A percentile compares a stretch with the other conserved stretches of the same genome.
Evolutionary conservation across 2,888 invertebrate species (phyloP).

Genomic region (Drosophila hamatofila): DNA sequence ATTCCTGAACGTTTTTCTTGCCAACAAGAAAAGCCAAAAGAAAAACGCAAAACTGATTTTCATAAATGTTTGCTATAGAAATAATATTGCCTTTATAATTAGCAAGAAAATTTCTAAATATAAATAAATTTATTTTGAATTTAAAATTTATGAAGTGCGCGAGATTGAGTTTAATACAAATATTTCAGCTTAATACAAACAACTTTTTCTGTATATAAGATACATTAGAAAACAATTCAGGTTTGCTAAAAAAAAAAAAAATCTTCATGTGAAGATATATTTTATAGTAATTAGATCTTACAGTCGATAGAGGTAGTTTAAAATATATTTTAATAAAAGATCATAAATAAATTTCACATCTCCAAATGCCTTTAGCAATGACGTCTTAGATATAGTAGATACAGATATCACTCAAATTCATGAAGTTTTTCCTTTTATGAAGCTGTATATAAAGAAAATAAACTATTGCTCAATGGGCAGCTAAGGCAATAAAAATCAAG

Average conservation of each 20-base stretch:
- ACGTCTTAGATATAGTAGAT: too few species aligned
- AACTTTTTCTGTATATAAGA: background rate
- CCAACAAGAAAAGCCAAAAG: background rate
- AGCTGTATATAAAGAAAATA: background rate
- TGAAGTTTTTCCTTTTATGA: background rate
- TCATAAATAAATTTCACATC: too few species aligned
- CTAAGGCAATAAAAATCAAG: background rate
- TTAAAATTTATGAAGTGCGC: background rate
- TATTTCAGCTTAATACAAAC: background rate
- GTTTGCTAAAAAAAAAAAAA: background rate
- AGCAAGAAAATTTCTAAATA: background rate
- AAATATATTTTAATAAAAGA: background rate
- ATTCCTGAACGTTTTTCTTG: constrained; percentile 17
- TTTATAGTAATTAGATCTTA: background rate
- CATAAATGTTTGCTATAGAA: background rate
- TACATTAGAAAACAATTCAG: background rate
- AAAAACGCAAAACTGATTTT: constrained; percentile 2
- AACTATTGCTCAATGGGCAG: background rate
- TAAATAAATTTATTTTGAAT: constrained; percentile 1
- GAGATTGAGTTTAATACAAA: background rate
- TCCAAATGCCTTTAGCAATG: too few species aligned
- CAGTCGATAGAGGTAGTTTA: background rate
- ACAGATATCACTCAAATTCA: background rate
- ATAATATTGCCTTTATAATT: constrained; percentile 2
- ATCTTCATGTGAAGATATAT: background rate